A percentile compares a stretch with the other conserved stretches of the same genome.
phyloP scores from a whole-genome alignment of 2,888 invertebrate species.

The Nemurella pictetii region DNA sequence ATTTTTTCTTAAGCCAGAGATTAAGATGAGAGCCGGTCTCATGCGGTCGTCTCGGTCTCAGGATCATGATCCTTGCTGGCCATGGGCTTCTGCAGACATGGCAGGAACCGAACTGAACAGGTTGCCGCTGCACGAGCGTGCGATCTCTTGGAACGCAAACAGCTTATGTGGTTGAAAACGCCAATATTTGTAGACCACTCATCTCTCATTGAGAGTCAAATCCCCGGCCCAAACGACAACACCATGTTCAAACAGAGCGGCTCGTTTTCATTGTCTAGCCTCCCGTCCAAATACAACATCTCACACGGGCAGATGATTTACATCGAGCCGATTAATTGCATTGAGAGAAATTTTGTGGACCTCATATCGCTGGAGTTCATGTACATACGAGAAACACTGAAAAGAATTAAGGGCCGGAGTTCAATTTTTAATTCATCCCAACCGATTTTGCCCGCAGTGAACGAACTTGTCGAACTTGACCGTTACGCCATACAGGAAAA shows the following conservation, averaged over 20 bases:
- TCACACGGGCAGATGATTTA: not conserved
- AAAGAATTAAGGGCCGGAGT: no score
- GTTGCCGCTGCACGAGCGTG: not conserved
- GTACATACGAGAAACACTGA: no score
- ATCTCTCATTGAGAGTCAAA: slow-evolving; percentile 32
- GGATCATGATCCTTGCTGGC: not conserved
- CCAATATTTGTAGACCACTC: slow-evolving; percentile 38
- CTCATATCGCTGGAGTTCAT: no score
- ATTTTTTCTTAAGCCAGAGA: no score
- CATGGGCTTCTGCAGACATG: not conserved
- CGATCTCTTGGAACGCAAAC: not conserved
- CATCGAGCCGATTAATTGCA: not conserved
- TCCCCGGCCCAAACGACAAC: not conserved
- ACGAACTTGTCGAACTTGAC: not conserved
- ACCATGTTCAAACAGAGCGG: slow-evolving; percentile 16
- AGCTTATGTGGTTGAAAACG: slow-evolving; percentile 30
- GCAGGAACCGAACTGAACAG: not conserved
- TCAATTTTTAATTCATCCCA: no score
- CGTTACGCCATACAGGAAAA: not conserved
- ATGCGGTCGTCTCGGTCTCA: no score
- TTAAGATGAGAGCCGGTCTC: no score
- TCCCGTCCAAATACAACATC: not conserved
- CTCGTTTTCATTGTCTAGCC: not conserved
- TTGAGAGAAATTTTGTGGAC: no score
- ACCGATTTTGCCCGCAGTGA: no score